Base-by-base conservation (phyloP, 2,113 vertebrate species). In the Puffinus mauretanicus region DNA sequence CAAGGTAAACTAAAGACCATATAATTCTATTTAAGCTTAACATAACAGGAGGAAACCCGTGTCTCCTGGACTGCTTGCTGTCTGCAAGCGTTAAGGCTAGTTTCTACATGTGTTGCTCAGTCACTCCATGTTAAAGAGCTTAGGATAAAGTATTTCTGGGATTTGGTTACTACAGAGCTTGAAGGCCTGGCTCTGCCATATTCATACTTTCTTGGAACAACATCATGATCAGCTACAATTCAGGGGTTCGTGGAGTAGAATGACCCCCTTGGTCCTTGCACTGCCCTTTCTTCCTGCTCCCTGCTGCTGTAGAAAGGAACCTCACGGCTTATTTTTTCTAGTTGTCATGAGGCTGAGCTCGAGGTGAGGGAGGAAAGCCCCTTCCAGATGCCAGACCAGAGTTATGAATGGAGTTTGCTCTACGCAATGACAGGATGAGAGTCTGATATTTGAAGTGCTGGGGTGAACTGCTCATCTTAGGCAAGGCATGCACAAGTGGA, bases 1-100 rank as follows among this genome's bases (percentile, higher is more conserved):
- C 57, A 96, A 97, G 92, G 96, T 94, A 97, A 91, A 97, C 96
- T 90, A 94, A 97, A 97, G 90, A 94, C 84, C 90, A 66, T 82
- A 38, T 90, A 82, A 95, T 93, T 93, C 79, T 65, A 51, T 90
- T 97, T 69, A 80, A 94, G 54, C 78, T 86, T 87, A 84, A 54
- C 83, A 24, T 54, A 60, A 72, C 22, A 49, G 40, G 54, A 80
- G 66, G 54, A 86, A 85, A n/a, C 26, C 46, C 49, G 3, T 15
- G 42, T 79, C 71, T 92, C 44, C 79, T 71, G 75, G 54, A 36
- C 46, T 93, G 38, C 51, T 90, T 76, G 64, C 73, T 55, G 47
- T 87, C 84, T 94, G 69, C 40, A 64, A 36, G 86, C 52, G 57
- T 82, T 87, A 92, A 30, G 65, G 49, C 30, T 36, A 20, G 17